Evolutionary conservation across 1,140 invertebrate genomes (phyloP).

Genomic region (Melanaphis sacchari): DNA sequence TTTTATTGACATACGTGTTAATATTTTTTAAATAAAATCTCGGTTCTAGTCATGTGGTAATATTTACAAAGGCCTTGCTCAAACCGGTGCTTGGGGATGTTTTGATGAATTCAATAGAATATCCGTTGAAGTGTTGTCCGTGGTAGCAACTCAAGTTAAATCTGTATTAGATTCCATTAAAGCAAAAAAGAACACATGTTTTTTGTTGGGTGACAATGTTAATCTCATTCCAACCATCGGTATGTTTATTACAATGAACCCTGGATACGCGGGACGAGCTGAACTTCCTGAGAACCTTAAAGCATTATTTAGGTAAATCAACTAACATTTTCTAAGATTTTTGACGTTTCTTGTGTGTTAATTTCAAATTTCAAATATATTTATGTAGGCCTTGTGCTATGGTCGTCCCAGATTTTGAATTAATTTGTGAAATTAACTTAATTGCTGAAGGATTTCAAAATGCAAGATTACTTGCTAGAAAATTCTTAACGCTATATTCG

Average conservation of each 20-base stretch:
- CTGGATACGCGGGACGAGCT: slow-evolving; percentile 85
- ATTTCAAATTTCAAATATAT: neutral
- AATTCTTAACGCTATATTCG: slow-evolving; percentile 90
- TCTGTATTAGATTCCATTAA: slow-evolving; percentile 85
- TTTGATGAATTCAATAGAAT: slow-evolving; percentile 97
- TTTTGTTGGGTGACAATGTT: slow-evolving; percentile 85
- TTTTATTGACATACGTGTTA: neutral
- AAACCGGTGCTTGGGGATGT: slow-evolving; percentile 94
- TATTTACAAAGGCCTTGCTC: slow-evolving; percentile 89
- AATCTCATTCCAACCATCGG: slow-evolving; percentile 80
- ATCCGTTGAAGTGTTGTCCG: slow-evolving; percentile 90
- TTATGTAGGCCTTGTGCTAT: slow-evolving; percentile 85
- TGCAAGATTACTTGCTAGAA: slow-evolving; percentile 82
- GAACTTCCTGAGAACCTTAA: slow-evolving; percentile 87
- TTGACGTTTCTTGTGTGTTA: too few relatives aligned
- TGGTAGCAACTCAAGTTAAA: slow-evolving; percentile 88
- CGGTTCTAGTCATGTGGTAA: slow-evolving; percentile 78
- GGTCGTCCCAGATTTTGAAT: slow-evolving; percentile 92
- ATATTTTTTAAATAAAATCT: neutral
- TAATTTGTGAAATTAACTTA: slow-evolving; percentile 95
- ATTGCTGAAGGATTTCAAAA: slow-evolving; percentile 92
- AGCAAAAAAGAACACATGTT: slow-evolving; percentile 78
- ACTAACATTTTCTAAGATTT: neutral
- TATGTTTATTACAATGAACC: slow-evolving; percentile 96
- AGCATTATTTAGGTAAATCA: slow-evolving; percentile 69